Evolutionary conservation across 2,888 invertebrate species (phyloP).

Genomic region (Nysson spinosus): DNA sequence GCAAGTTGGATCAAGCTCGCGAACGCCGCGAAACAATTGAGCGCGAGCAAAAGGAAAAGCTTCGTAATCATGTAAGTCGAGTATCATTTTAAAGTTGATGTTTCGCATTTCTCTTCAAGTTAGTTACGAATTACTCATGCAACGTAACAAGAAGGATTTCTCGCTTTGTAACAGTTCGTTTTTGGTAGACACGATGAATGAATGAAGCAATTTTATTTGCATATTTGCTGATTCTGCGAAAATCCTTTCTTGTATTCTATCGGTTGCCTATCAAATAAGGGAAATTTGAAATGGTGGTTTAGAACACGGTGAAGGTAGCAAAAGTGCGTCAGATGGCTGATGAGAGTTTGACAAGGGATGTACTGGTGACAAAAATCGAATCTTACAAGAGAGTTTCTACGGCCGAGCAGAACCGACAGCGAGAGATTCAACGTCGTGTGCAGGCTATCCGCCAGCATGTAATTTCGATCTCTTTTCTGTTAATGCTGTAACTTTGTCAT

Average conservation of each 20-base stretch:
- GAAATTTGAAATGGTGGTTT: slow-evolving; percentile 61
- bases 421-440: slow-evolving; percentile 90
- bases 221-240: no score
- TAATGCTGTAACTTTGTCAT: slow-evolving; percentile 35
- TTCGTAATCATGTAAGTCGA: slow-evolving; percentile 87
- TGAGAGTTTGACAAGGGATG: slow-evolving; percentile 84
- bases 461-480: slow-evolving; percentile 75
- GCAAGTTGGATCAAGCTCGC: slow-evolving; percentile 84
- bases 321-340: slow-evolving; percentile 83
- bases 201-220: no score
- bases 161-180: slow-evolving; percentile 32
- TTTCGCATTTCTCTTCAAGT: no score
- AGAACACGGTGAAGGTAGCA: slow-evolving; percentile 83
- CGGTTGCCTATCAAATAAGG: slow-evolving; percentile 43
- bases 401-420: slow-evolving; percentile 90
- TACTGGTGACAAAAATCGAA: slow-evolving; percentile 80
- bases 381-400: slow-evolving; percentile 85
- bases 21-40: slow-evolving; percentile 86
- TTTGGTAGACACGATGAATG: no score
- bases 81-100: no score
- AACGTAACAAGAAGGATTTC: slow-evolving; percentile 46
- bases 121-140: slow-evolving; percentile 24
- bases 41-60: slow-evolving; percentile 87
- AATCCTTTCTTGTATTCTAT: slow-evolving; percentile 71
- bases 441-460: slow-evolving; percentile 92